phyloP scores from a whole-genome alignment of 2,797 vertebrate genomes.

The Silurus lanzhouensis region DNA sequence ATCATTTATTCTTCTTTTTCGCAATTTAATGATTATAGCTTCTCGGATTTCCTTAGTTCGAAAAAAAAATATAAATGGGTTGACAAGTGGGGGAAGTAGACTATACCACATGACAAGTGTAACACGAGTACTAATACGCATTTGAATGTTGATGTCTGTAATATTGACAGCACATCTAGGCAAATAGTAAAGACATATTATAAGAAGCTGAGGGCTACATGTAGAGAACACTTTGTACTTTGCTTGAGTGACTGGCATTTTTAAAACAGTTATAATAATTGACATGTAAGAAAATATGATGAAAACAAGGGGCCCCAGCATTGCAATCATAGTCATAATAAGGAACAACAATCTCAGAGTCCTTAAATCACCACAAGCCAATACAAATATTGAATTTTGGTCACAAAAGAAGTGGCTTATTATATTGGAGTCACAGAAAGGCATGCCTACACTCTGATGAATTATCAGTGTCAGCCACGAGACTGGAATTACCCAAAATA shows the following conservation, averaged over 20 bases:
- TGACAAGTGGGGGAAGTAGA: constrained; percentile 64
- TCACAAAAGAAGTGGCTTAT: constrained; percentile 49
- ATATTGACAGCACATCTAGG: constrained; percentile 47
- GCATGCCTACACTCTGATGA: background rate
- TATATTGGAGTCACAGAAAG: constrained; percentile 46
- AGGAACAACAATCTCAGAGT: constrained; percentile 9
- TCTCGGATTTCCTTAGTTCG: constrained; percentile 50
- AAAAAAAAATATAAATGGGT: constrained; percentile 71
- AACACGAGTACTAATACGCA: constrained; percentile 43
- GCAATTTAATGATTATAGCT: constrained; percentile 15
- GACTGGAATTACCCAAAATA: constrained; percentile 1
- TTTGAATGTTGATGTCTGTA: constrained; percentile 50
- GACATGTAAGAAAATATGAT: constrained; percentile 73
- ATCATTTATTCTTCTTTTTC: constrained; percentile 9
- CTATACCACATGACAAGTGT: constrained; percentile 42
- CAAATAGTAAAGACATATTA: constrained; percentile 63
- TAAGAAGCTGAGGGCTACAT: constrained; percentile 64
- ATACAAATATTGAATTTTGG: constrained; percentile 1
- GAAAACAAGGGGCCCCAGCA: constrained; percentile 49
- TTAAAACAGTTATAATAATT: constrained; percentile 64
- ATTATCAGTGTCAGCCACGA: constrained; percentile 9
- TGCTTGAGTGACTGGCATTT: constrained; percentile 57
- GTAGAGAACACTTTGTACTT: constrained; percentile 65
- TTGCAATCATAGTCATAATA: constrained; percentile 55
- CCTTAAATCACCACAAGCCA: constrained; percentile 44